Conservation (phyloP, 1,140 invertebrate genomes). For the Proctacanthus coquilletti region DNA sequence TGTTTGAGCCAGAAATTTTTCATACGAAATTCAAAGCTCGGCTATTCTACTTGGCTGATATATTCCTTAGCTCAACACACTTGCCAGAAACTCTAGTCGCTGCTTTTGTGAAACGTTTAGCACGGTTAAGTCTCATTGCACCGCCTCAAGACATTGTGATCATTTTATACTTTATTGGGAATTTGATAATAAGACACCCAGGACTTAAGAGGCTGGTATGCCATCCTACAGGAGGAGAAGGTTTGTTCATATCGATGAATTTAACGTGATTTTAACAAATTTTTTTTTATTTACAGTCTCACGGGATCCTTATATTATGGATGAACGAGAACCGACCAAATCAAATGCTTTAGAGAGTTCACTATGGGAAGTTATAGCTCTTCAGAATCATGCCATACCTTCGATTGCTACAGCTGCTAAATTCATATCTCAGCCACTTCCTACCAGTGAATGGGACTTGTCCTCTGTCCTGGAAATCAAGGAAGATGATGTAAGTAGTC, state of each 20-base stretch:
- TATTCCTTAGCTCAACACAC: constrained; percentile 87
- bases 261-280: constrained; percentile 3
- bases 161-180: constrained; percentile 70
- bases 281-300: constrained; percentile 25
- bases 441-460: constrained; percentile 50
- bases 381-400: constrained; percentile 65
- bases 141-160: constrained; percentile 63
- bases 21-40: constrained; percentile 78
- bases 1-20: constrained; percentile 82
- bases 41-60: constrained; percentile 71
- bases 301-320: constrained; percentile 66
- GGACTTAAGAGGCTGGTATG: constrained; percentile 65
- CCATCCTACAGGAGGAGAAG: constrained; percentile 32
- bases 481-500: constrained; percentile 34
- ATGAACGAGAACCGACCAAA: constrained; percentile 60
- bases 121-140: constrained; percentile 66
- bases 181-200: constrained; percentile 75
- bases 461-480: constrained; percentile 41
- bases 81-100: constrained; percentile 82
- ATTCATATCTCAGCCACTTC: constrained; percentile 48
- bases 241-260: constrained; percentile 6
- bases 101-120: constrained; percentile 79
- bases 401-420: constrained; percentile 46
- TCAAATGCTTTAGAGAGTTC: constrained; percentile 72
- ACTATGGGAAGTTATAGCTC: constrained; percentile 74